phyloP scores from a whole-genome alignment of 2,797 vertebrate species.

The Urosaurus nigricauda region DNA sequence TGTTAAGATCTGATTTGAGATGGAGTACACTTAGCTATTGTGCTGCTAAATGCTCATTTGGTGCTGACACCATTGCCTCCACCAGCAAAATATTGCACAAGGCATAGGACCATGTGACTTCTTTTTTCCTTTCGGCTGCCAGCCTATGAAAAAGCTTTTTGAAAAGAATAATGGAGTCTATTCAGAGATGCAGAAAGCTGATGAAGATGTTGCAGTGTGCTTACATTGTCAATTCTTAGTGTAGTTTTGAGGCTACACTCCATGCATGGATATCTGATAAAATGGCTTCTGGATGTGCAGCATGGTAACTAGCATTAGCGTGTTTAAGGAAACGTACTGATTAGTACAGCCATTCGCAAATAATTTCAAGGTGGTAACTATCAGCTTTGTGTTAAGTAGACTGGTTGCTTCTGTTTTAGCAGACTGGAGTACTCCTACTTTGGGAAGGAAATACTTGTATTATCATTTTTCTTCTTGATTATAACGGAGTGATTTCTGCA shows the following conservation, averaged over 20 bases:
- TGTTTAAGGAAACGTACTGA: slow-evolving; percentile 31
- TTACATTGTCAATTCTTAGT: slow-evolving; percentile 34
- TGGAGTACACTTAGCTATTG: slow-evolving; percentile 46
- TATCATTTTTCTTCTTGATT: slow-evolving; percentile 14
- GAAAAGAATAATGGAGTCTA: slow-evolving; percentile 76
- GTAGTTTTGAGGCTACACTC: slow-evolving; percentile 44
- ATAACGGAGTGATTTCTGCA: slow-evolving; percentile 45
- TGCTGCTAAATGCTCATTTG: slow-evolving; percentile 57
- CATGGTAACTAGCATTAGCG: slow-evolving; percentile 50
- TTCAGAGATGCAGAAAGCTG: slow-evolving; percentile 67
- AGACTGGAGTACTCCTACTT: slow-evolving; percentile 4
- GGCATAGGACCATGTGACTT: slow-evolving; percentile 56
- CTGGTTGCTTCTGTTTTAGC: slow-evolving; percentile 7
- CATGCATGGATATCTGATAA: slow-evolving; percentile 51
- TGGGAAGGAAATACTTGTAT: slow-evolving; percentile 21
- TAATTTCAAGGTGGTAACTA: slow-evolving; percentile 51
- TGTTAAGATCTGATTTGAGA: slow-evolving; percentile 42
- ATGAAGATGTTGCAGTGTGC: slow-evolving; percentile 68
- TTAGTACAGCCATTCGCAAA: slow-evolving; percentile 33
- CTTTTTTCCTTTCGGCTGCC: slow-evolving; percentile 25
- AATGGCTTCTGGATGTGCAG: slow-evolving; percentile 52
- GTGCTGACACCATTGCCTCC: slow-evolving; percentile 48
- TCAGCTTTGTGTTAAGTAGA: slow-evolving; percentile 25
- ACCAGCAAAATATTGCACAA: slow-evolving; percentile 58
- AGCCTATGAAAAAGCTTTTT: slow-evolving; percentile 26